These are phyloP conservation scores for Choristoneura fumiferana DNA, from an alignment of 1,140 invertebrate species.

Conservation along the genomic window DNA sequence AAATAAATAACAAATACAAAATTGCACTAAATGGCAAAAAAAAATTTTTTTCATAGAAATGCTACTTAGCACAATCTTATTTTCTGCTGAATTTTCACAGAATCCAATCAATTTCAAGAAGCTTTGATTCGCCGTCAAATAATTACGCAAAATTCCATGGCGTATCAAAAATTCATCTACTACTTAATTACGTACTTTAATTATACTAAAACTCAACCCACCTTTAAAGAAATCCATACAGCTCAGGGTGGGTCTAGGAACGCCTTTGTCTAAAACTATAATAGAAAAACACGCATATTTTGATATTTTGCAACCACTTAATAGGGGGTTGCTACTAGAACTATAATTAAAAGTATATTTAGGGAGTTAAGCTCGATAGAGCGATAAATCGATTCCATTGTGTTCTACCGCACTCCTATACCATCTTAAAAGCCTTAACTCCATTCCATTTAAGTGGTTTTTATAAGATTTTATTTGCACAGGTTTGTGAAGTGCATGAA, in stretches of 20 bases:
- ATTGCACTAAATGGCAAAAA: too few relatives aligned
- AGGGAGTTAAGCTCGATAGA: constrained; percentile 50
- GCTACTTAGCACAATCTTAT: not conserved
- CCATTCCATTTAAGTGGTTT: not conserved
- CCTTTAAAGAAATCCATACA: constrained; percentile 52
- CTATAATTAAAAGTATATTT: constrained; percentile 65
- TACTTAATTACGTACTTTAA: constrained; percentile 32
- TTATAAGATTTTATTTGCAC: not conserved
- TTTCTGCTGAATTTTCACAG: not conserved
- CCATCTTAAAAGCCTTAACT: constrained; percentile 4
- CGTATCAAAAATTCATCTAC: constrained; percentile 13
- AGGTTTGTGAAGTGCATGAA: not conserved
- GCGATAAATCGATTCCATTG: constrained; percentile 44
- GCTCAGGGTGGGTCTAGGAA: constrained; percentile 28
- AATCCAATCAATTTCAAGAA: not conserved
- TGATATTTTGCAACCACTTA: constrained; percentile 63
- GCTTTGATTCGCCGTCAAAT: constrained; percentile 8
- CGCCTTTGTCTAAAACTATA: constrained; percentile 27
- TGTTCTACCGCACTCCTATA: constrained; percentile 30
- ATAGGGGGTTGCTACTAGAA: constrained; percentile 34
- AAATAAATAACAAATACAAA: too few relatives aligned
- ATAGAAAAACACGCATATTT: constrained; percentile 44
- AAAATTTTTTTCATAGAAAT: too few relatives aligned
- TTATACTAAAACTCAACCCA: constrained; percentile 50
- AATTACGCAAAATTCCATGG: not conserved